Conservation (phyloP, 2,113 vertebrate genomes). For the Conger conger region DNA sequence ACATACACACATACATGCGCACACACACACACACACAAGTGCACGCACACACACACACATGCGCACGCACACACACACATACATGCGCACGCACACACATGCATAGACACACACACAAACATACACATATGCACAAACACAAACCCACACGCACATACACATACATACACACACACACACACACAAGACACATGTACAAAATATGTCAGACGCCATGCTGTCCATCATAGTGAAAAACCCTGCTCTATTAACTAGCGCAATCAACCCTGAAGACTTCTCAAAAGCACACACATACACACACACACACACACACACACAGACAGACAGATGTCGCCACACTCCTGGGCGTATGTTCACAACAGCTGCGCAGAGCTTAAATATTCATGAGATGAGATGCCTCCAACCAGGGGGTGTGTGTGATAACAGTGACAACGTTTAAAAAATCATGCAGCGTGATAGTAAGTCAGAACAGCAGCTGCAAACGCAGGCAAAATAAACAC, state of each 20-base stretch:
- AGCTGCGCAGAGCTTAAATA: not conserved
- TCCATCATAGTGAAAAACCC: no score
- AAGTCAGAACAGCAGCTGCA: not conserved
- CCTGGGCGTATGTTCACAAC: not conserved
- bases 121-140: not conserved
- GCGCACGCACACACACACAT: not conserved
- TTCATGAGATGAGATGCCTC: not conserved
- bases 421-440: not conserved
- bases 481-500: not conserved
- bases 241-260: no score
- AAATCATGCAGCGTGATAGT: not conserved
- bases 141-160: not conserved
- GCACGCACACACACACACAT: conserved; percentile 1
- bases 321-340: conserved; percentile 16
- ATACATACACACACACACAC: conserved; percentile 11
- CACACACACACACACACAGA: conserved; percentile 15
- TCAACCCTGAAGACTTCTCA: no score
- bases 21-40: not conserved
- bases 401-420: not conserved
- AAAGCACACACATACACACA: not conserved
- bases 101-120: not conserved
- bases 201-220: no score
- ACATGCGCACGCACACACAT: not conserved
- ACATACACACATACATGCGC: not conserved
- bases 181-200: conserved; percentile 1